Base-by-base conservation (phyloP, 2,888 invertebrate species). In the Adelphocoris suturalis region DNA sequence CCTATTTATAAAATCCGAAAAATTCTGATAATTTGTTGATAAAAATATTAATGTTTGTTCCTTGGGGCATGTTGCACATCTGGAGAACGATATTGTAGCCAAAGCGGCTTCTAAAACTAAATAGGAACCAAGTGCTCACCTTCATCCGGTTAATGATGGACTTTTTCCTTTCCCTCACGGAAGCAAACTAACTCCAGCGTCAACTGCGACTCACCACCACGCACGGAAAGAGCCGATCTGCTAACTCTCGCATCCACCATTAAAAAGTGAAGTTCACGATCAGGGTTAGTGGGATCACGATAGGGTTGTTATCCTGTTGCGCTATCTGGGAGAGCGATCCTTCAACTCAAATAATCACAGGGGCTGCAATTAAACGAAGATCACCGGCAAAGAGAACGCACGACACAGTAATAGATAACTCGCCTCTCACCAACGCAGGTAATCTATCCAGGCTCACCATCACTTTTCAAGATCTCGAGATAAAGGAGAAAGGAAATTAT, bases 201-300 rank as follows among this genome's bases (percentile, higher is more conserved):
- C 52, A 52, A 52, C 3, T 52, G 11, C 13, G 23, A 1, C 27
- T 23, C 23, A 23, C 27, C 23, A 23, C 68, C 4, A 11, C 68
- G 68, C 0, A 68, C 23, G 78, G 47, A 78, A 46, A 47, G 78
- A 46, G 46, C 46, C 14, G 78, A 14, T 46, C 19, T 4, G 23
- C 23, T 5, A 23, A 3, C 68, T 68, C 68, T 7, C 9, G 11
- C 46, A 37, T 37, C 13, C 78, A 0, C 78, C 16, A 47, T 78
- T 78, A 78, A 78, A 78, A 78, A 52, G 82, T 48, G 52, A 52
- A 52, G 52, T 82, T 82, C 82, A 82, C 82, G 82, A 82, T 82
- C 82, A 82, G 52, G 82, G 82, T 82, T 82, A 82, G 82, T 52
- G 48, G 28, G 82, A 82, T 82, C 82, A 82, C 82, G 82, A 82